Evolutionary conservation across 2,797 vertebrate species (phyloP).

Genomic region (Girardinus metallicus): DNA sequence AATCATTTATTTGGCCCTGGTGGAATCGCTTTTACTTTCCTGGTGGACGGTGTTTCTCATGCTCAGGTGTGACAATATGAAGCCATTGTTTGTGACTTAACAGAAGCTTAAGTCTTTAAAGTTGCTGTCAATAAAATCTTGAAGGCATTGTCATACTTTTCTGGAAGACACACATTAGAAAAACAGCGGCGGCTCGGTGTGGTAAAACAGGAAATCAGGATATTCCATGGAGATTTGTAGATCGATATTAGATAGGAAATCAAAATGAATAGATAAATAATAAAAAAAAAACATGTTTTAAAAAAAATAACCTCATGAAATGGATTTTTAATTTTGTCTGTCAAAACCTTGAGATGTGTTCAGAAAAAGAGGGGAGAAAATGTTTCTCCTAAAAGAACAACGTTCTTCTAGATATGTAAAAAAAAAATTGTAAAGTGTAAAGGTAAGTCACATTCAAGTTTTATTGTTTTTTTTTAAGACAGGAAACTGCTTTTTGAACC

Average conservation of each 20-base stretch:
- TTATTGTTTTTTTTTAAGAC: not conserved
- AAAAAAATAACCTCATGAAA: not conserved
- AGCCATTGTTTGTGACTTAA: not conserved
- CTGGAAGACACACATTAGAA: too few species aligned
- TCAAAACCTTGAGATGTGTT: not conserved
- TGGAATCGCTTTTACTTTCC: not conserved
- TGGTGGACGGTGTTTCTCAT: not conserved
- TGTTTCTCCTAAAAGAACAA: not conserved
- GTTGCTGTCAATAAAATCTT: too few species aligned
- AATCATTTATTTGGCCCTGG: not conserved
- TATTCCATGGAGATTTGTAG: not conserved
- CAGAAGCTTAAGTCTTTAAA: not conserved
- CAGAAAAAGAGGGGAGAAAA: not conserved
- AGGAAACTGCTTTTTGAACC: not conserved
- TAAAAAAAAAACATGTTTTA: not conserved
- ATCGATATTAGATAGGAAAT: not conserved
- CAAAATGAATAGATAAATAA: not conserved
- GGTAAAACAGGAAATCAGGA: not conserved
- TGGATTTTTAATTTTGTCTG: not conserved
- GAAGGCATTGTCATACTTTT: too few species aligned
- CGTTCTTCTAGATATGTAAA: too few species aligned
- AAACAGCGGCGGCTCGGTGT: too few species aligned
- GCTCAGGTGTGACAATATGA: not conserved
- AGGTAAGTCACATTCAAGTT: not conserved
- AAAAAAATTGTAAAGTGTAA: not conserved